Evolutionary conservation across 35 echinoderm and acorn worm genomes (phyloP), one percentile per base, ranked within the genome.

Genomic region (Acanthaster planci): DNA sequence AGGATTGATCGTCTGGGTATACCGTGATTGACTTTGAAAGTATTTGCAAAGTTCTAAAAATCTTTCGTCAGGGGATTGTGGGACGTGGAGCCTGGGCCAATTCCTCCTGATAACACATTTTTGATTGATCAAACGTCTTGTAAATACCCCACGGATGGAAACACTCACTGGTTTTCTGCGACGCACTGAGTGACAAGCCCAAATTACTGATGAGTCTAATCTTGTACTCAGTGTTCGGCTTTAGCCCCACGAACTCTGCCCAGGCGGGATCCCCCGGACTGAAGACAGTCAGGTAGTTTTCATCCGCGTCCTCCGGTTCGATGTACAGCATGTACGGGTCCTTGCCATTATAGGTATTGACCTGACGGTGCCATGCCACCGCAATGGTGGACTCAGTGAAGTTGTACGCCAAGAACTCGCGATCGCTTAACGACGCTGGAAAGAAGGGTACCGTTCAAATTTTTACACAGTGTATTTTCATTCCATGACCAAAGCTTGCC

Each of bases 291-390:
- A 72, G 64, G 34, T 72, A 72, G 64, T 72, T 72, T 26, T 72
- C 64, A 14, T 72, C 64, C 2, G 64, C 64, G 9, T 72, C 64
- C 64, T 34, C 34, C 34, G 64, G 64, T 34, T 72, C 64, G 14
- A 72, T 72, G 26, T 31, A 72, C 64, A 72, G 34, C 64, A 72
- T 72, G 64, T 72, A 72, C 8, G 64, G 64, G 34, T 72, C 64
- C 23, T 31, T 31, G 26, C 1, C 29, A 16, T 10, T 15, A 19
- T 34, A 4, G 29, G 64, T 72, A 72, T 8, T 34, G 7, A 10
- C 14, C 26, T 34, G 14, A 9, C 2, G 2, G 0, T 14, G 7
- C 64, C 64, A 72, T 2, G 64, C 64, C 9, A 72, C 26, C 7
- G 23, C 34, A 7, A 72, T 72, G 64, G 64, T 26, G 18, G 64